Conservation (phyloP, 2,113 vertebrate genomes). For the Rhodinocichla rosea region DNA sequence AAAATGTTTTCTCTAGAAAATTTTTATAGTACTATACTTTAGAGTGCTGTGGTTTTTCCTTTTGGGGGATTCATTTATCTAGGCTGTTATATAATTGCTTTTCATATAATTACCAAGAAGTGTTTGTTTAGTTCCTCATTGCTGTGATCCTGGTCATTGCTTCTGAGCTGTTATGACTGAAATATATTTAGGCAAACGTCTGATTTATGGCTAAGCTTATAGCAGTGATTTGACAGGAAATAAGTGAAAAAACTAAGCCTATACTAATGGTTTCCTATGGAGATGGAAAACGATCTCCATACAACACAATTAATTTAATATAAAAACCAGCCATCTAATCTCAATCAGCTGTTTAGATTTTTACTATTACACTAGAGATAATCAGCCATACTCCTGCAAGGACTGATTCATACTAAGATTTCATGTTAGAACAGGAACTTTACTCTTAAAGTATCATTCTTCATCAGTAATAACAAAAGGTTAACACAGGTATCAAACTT, state of each 20-base stretch:
- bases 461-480: background rate
- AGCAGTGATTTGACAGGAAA: background rate
- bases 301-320: background rate
- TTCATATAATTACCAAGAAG: background rate
- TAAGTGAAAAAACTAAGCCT: background rate
- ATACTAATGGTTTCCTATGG: background rate
- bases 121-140: background rate
- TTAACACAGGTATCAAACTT: background rate
- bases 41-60: background rate
- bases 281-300: background rate
- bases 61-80: background rate
- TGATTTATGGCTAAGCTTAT: background rate
- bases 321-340: background rate
- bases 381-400: background rate
- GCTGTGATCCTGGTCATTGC: background rate
- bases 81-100: background rate
- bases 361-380: background rate
- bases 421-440: background rate
- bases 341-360: background rate
- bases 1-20: background rate
- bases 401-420: background rate
- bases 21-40: background rate
- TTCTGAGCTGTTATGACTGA: background rate
- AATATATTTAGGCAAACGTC: background rate
- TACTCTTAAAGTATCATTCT: rapidly evolving